Evolutionary conservation across 2,888 invertebrate species (phyloP).

Genomic region (Eupithecia insigniata): DNA sequence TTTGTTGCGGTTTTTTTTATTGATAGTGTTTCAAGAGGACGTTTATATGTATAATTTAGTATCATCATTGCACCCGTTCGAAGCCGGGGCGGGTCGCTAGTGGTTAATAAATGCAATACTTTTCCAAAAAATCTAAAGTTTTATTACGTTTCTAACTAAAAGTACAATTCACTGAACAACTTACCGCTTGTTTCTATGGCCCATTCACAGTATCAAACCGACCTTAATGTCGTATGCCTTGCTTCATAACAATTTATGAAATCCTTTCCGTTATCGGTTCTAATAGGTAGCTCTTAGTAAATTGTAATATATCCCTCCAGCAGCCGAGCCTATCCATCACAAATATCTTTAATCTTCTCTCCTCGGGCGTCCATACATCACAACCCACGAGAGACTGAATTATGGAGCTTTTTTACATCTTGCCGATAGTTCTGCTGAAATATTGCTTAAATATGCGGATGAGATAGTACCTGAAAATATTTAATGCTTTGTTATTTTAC

Average conservation of each 20-base stretch:
- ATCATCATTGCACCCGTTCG: too few species aligned
- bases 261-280: neutral
- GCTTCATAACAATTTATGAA: neutral
- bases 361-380: constrained; percentile 34
- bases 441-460: constrained; percentile 32
- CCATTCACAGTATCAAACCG: too few species aligned
- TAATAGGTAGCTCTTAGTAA: neutral
- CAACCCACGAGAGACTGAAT: constrained; percentile 33
- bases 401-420: constrained; percentile 28
- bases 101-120: too few species aligned
- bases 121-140: neutral
- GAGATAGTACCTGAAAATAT: constrained; percentile 20
- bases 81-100: too few species aligned
- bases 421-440: constrained; percentile 28
- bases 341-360: constrained; percentile 36
- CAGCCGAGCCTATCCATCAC: constrained; percentile 33
- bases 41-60: too few species aligned
- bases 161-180: too few species aligned
- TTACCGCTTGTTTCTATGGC: too few species aligned
- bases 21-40: too few species aligned
- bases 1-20: too few species aligned
- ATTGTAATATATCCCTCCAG: constrained; percentile 15
- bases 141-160: too few species aligned
- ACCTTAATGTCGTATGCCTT: too few species aligned
- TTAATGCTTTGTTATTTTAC: neutral